Evolutionary conservation across 2,888 invertebrate genomes (phyloP).

Genomic region (Mamestra brassicae): DNA sequence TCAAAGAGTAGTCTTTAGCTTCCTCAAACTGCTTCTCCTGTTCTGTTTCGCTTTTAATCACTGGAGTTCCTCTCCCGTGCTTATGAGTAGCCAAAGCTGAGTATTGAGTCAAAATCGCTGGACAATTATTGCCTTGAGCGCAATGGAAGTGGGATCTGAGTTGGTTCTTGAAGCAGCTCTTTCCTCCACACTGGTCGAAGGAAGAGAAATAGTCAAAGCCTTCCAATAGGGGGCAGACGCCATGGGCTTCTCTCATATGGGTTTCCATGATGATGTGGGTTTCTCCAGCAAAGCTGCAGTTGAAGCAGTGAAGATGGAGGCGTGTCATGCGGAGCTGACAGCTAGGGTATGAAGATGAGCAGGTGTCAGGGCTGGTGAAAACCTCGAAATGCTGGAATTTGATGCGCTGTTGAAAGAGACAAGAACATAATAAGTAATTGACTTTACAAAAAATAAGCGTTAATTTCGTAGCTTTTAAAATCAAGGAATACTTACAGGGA

Average conservation of each 20-base stretch:
- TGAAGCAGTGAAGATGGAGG: conserved; percentile 96
- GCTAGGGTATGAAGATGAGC: conserved; percentile 92
- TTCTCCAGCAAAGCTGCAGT: conserved; percentile 96
- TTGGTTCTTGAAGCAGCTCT: conserved; percentile 89
- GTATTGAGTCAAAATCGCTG: conserved; percentile 88
- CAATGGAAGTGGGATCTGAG: conserved; percentile 88
- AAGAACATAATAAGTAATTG: conserved; percentile 15
- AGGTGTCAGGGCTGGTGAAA: conserved; percentile 91
- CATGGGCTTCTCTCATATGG: conserved; percentile 97
- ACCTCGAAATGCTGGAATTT: conserved; percentile 92
- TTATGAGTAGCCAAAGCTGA: conserved; percentile 89
- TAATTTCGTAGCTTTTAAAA: too few relatives aligned
- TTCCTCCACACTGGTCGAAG: conserved; percentile 88
- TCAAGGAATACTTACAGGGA: conserved; percentile 81
- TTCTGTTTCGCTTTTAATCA: conserved; percentile 84
- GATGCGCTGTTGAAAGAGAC: conserved; percentile 83
- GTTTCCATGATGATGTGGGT: conserved; percentile 94
- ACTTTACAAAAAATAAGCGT: too few relatives aligned
- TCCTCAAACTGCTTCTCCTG: conserved; percentile 85
- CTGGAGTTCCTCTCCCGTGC: conserved; percentile 87
- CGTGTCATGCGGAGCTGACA: conserved; percentile 93
- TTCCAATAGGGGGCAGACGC: conserved; percentile 95
- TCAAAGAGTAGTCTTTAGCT: conserved; percentile 89
- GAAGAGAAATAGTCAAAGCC: conserved; percentile 95
- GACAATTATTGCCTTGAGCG: conserved; percentile 87